These are phyloP conservation scores for Ariolimax columbianus DNA, from an alignment of 2,888 invertebrate genomes.

Conservation along the genomic window DNA sequence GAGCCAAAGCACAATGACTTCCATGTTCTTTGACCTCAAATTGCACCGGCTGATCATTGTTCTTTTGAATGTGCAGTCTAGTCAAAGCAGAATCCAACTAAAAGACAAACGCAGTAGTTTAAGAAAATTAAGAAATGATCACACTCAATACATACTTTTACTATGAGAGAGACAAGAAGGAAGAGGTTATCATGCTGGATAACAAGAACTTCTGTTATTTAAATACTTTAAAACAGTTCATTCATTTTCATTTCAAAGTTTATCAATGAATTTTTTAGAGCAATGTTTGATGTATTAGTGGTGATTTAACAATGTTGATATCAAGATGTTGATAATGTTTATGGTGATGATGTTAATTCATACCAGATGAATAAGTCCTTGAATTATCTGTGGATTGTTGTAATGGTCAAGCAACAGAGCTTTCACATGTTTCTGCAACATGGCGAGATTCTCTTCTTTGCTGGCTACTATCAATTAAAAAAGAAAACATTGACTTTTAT, in stretches of 20 bases:
- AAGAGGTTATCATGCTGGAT: too few species aligned
- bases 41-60: slow-evolving; percentile 66
- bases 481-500: not conserved
- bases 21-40: slow-evolving; percentile 58
- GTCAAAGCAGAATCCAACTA: slow-evolving; percentile 74
- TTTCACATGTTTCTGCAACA: slow-evolving; percentile 64
- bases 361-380: slow-evolving; percentile 70
- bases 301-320: not conserved
- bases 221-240: too few species aligned
- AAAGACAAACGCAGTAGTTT: too few species aligned
- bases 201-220: too few species aligned
- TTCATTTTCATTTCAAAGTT: not conserved
- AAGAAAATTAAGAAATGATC: too few species aligned
- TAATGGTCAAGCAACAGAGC: slow-evolving; percentile 63
- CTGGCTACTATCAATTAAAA: slow-evolving; percentile 59
- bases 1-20: slow-evolving; percentile 61
- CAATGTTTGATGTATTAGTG: too few species aligned
- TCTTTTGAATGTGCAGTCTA: slow-evolving; percentile 70
- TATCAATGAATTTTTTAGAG: not conserved
- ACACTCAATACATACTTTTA: too few species aligned
- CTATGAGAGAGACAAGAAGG: too few species aligned
- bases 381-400: slow-evolving; percentile 64
- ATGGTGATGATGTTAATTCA: slow-evolving; percentile 35
- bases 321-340: not conserved
- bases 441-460: slow-evolving; percentile 65